Base-by-base conservation (phyloP, 2,888 invertebrate genomes). In the Lasioglossum zephyrum region DNA sequence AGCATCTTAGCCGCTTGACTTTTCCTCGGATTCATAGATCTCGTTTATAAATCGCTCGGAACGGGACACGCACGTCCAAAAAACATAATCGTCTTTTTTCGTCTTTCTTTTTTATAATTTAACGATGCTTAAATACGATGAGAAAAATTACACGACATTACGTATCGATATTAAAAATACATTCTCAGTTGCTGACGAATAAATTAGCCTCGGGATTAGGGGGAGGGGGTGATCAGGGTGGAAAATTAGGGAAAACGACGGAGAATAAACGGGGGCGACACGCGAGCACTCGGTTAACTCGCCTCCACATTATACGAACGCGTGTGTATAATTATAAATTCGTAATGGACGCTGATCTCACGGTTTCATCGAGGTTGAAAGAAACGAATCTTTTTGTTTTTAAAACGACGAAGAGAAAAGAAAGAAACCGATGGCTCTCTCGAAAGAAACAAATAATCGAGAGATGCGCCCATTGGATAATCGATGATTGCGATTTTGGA, bases 291-390 rank as follows among this genome's bases (percentile, higher is more conserved):
- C 6, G 2, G 9, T 74, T 18, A 44, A 18, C 31, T 73, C 47
- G 9, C 4, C 6, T 9, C 26, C 9, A 22, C 31, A 4, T 47
- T n/a, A 16, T 13, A 41, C 31, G 26, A 44, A 72, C 13, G 49
- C 70, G 22, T 63, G 63, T 6, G 63, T 8, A 16, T 18, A 77
- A 76, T 16, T 82, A 41, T 44, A 63, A 73, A 26, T 44, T 77
- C 63, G 73, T 73, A 47, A 73, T 44, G 41, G 70, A 74, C 41
- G n/a, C 63, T 82, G 73, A 66, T 82, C 82, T 73, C 36, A 22
- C 31, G 60, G 72, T 72, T 63, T 82, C 41, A n/a, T 39, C 41
- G 39, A 11, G 44, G 11, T 13, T 41, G 83, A 22, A 53, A 18
- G 18, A 44, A 57, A 22, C 26, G 41, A 16, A 16, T 16, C 16